These are phyloP conservation scores for Cephus runcator DNA, from an alignment of 2,888 invertebrate genomes.

Conservation along the genomic window DNA sequence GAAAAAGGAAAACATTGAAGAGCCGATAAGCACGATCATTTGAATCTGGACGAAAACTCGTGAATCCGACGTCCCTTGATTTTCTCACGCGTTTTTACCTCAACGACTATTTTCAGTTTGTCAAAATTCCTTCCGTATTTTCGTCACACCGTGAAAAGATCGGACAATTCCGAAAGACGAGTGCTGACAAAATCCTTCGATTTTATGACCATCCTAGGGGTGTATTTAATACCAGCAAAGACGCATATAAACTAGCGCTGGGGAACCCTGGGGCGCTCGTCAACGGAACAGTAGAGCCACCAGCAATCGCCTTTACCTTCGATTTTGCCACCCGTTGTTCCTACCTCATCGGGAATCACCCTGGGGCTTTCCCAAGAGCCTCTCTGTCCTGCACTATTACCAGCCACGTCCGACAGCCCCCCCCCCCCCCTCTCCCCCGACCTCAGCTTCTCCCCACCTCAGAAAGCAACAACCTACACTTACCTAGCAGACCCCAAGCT, in stretches of 20 bases:
- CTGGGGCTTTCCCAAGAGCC: not conserved
- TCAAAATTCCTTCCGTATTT: not conserved
- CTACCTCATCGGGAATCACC: not conserved
- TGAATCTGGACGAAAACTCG: not conserved
- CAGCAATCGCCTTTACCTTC: conserved; percentile 49
- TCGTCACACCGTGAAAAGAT: not conserved
- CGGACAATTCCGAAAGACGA: not conserved
- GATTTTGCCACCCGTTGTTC: conserved; percentile 39
- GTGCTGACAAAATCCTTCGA: not conserved
- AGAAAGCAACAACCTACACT: conserved; percentile 13
- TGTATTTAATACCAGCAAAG: not conserved
- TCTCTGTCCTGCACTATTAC: not conserved
- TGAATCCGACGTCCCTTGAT: not conserved
- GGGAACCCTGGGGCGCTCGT: conserved; percentile 36
- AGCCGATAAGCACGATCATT: not conserved
- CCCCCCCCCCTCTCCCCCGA: conserved; percentile 12
- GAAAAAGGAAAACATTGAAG: not conserved
- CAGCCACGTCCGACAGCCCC: conserved; percentile 10
- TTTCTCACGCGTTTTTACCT: not conserved
- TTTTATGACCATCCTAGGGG: not conserved
- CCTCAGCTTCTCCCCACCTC: conserved; percentile 8
- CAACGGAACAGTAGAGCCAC: conserved; percentile 51
- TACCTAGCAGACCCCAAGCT: not conserved
- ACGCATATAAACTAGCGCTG: not conserved
- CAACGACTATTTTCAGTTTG: not conserved